Base-by-base conservation (phyloP, 2,113 vertebrate species). In the Eubucco bourcierii region DNA sequence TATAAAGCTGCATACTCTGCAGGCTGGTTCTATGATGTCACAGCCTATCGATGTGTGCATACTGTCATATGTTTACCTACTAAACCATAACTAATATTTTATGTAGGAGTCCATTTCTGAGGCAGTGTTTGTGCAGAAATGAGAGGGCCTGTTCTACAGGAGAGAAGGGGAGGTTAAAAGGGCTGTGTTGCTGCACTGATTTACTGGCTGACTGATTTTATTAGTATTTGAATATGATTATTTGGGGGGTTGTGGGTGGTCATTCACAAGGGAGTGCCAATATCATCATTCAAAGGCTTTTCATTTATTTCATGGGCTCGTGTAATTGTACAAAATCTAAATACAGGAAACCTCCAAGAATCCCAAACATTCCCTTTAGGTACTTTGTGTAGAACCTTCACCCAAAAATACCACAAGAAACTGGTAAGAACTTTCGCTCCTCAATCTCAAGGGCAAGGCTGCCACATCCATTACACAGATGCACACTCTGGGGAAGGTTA, bases 1-100 rank as follows among this genome's bases (percentile, higher is more conserved):
- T 75, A 90, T 73, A 95, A 75, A 95, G 70, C 90, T 56, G 47
- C n/a, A 47, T 65, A 56, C 12, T 31, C 53, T 71, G 39, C 87
- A 83, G 68, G 58, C 73, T 88, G 82, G 89, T 41, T 39, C 75
- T 84, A 95, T 93, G 91, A 95, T 83, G 84, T 95, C 90, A 94
- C 50, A 66, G 90, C 90, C 85, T 84, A 90, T 91, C 20, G 44
- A 94, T 78, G 84, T 94, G 91, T 81, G 93, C 87, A 95, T 95
- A 95, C 61, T 95, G 87, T 96, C 95, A 95, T 95, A 94, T 95
- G 89, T 96, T 96, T 95, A 95, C 91, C 70, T 93, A 94, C 81
- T 95, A 84, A 94, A 94, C 91, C 59, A 91, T 61, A 94, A 96
- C 78, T 95, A 93, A 84, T 94, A 94, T 95, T 95, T 96, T 95